Evolutionary conservation across 1,140 invertebrate species (phyloP).

Genomic region (Euura saliciscinereae): DNA sequence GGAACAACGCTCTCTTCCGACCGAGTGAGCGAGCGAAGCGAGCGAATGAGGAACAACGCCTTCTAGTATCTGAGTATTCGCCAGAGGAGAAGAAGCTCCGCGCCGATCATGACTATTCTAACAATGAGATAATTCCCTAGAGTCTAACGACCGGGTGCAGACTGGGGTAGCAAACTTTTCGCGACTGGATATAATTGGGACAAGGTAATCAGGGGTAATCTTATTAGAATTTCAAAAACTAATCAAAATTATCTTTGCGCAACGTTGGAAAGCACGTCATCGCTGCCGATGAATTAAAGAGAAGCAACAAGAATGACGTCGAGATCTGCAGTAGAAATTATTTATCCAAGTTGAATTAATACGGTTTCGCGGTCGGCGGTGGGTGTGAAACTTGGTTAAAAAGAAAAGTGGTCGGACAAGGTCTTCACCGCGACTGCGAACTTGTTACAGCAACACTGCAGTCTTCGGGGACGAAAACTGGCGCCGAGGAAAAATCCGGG

Average conservation of each 20-base stretch:
- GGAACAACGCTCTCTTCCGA: no score
- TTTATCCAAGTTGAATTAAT: background rate
- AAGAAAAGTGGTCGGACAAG: no score
- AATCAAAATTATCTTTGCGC: background rate
- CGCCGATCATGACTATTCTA: background rate
- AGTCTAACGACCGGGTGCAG: background rate
- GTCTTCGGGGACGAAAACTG: no score
- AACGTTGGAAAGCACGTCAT: background rate
- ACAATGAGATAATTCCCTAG: background rate
- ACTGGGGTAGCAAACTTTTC: background rate
- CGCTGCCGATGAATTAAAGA: background rate
- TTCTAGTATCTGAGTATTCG: no score
- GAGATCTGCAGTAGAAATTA: background rate
- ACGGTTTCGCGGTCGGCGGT: background rate
- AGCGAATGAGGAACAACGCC: no score
- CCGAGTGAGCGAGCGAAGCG: no score
- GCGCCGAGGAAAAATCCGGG: no score
- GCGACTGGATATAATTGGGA: no score
- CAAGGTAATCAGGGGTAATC: background rate
- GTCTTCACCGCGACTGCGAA: no score
- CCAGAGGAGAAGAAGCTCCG: no score
- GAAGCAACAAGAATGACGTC: background rate
- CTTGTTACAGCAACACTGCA: no score
- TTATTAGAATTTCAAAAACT: constrained; percentile 4
- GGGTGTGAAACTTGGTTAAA: no score